Conservation (phyloP, 2,888 invertebrate genomes). For the Gandaritis pyraliata region DNA sequence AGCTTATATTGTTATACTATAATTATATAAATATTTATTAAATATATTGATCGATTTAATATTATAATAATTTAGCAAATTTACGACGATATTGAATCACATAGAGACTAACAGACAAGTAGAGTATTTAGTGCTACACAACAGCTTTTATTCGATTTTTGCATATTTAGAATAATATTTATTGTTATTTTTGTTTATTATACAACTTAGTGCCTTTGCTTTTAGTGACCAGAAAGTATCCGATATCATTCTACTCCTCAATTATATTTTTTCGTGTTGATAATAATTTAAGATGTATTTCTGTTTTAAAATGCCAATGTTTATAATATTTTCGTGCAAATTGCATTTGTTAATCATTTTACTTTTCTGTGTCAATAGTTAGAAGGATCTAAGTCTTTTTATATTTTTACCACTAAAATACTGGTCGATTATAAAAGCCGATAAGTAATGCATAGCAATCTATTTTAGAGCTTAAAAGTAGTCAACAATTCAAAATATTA, state of each 20-base stretch:
- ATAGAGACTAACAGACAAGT: slow-evolving; percentile 51
- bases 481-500: slow-evolving; percentile 78
- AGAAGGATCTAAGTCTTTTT: slow-evolving; percentile 33
- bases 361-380: slow-evolving; percentile 27
- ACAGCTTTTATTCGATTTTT: slow-evolving; percentile 58
- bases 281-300: neutral
- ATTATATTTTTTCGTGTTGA: neutral
- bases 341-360: neutral
- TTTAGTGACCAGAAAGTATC: slow-evolving; percentile 30
- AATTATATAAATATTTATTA: slow-evolving; percentile 43
- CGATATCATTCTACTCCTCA: neutral
- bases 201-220: slow-evolving; percentile 26
- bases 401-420: slow-evolving; percentile 46
- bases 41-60: slow-evolving; percentile 36
- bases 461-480: slow-evolving; percentile 75
- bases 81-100: slow-evolving; percentile 52
- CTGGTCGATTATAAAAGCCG: slow-evolving; percentile 66
- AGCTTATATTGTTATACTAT: slow-evolving; percentile 43
- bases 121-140: slow-evolving; percentile 51
- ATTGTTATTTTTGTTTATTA: slow-evolving; percentile 39
- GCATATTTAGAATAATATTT: slow-evolving; percentile 37
- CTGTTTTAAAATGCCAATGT: too few species aligned
- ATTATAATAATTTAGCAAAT: slow-evolving; percentile 35
- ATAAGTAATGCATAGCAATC: slow-evolving; percentile 56
- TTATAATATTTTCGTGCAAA: too few species aligned